Evolutionary conservation across 2,888 invertebrate genomes (phyloP), one percentile per base, ranked within the genome.

Genomic region (Zaprionus obscuricornis): DNA sequence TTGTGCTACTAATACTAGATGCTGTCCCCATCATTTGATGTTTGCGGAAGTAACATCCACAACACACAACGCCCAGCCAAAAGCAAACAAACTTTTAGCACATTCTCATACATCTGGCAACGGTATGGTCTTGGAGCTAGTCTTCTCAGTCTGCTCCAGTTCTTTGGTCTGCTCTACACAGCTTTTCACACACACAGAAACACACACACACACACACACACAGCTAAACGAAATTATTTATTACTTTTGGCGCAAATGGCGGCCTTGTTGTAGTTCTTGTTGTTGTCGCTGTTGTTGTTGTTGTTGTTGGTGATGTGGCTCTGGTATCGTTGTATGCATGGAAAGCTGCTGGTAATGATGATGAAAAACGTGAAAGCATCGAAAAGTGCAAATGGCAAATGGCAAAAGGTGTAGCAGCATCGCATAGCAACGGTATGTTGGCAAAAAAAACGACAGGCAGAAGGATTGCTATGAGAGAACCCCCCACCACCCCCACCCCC

Each of bases 361-460:
- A 82, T 82, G 81, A 82, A 82, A 82, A 82, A 82, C 81, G 81
- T 82, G 81, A 86, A 86, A 85, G 81, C 81, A 82, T 82, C 87
- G 87, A 83, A 85, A 75, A 85, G 79, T 85, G 81, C 79, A 81
- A 86, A 86, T 85, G 83, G 79, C 79, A 59, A 81, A 81, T 73
- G 82, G 85, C 75, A 74, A 67, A 62, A 36, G 14, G 7, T 13
- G 11, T 14, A 37, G 36, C n/a, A n/a, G n/a, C n/a, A n/a, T n/a
- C n/a, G n/a, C n/a, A n/a, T n/a, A 26, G 54, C 26, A 42, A 27
- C 36, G 8, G 45, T 29, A 18, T 17, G 33, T 51, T 40, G 55
- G 40, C 47, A 43, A n/a, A n/a, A n/a, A n/a, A n/a, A n/a, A n/a
- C n/a, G n/a, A n/a, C 37, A 49, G 66, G 66, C 81, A 71, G 77